A percentile compares a stretch with the other conserved stretches of the same genome.
phyloP scores from a whole-genome alignment of 2,888 invertebrate species.

The Frankliniella intonsa region DNA sequence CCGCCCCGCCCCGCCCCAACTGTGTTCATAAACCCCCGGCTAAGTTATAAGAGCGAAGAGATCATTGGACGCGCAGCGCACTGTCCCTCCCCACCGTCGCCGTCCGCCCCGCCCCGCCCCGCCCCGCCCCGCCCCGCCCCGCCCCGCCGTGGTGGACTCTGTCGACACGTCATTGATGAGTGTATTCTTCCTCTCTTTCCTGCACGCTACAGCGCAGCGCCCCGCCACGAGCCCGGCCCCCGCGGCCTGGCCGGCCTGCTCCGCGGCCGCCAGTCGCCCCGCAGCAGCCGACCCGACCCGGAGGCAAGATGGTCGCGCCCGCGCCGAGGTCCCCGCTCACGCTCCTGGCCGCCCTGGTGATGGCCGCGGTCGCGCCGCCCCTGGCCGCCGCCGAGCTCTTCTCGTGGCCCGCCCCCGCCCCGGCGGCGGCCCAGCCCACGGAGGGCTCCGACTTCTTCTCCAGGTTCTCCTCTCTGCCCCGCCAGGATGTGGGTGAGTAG shows the following conservation, averaged over 20 bases:
- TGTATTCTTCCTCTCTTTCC: too few species aligned
- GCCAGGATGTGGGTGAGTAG: slow-evolving; percentile 10
- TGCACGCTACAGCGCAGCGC: too few species aligned
- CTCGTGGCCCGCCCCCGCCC: not conserved
- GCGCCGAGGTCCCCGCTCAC: not conserved
- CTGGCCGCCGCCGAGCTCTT: not conserved
- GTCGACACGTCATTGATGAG: too few species aligned
- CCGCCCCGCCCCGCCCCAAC: not conserved
- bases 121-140: too few species aligned
- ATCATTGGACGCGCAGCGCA: too few species aligned
- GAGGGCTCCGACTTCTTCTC: not conserved
- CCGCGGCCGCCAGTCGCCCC: not conserved
- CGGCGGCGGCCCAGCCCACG: not conserved
- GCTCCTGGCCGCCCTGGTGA: not conserved
- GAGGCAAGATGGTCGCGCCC: not conserved
- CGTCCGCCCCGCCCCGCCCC: too few species aligned
- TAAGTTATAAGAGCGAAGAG: too few species aligned
- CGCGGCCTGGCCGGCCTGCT: not conserved
- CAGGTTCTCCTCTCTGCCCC: not conserved
- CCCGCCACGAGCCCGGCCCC: too few species aligned
- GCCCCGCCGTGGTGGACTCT: too few species aligned
- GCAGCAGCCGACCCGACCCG: not conserved
- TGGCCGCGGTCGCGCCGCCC: not conserved
- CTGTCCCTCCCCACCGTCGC: too few species aligned
- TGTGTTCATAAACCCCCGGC: not conserved